A percentile compares a stretch with the other conserved stretches of the same genome.
Evolutionary conservation across 2,113 vertebrate species (phyloP).

Genomic region (Zosterops borbonicus): DNA sequence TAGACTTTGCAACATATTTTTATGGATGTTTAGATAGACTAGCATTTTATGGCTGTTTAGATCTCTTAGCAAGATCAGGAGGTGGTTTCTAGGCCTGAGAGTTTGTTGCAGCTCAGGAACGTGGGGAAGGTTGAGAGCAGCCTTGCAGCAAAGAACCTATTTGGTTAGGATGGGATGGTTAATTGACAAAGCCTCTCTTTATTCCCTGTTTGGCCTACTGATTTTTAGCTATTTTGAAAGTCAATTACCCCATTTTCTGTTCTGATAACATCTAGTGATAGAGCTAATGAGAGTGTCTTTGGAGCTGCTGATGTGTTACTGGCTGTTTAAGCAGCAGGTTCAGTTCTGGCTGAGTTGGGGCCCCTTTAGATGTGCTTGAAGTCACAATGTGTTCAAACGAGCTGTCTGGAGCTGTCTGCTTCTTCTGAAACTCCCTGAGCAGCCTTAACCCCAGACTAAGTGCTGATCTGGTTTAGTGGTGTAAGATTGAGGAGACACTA

Average conservation of each 20-base stretch:
- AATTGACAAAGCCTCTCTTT: background rate
- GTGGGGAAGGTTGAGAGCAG: background rate
- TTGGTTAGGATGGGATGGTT: background rate
- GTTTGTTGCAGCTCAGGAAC: background rate
- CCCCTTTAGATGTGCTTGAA: background rate
- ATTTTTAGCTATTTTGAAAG: conserved; percentile 6
- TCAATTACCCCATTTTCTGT: background rate
- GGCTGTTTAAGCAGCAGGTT: background rate
- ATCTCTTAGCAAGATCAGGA: background rate
- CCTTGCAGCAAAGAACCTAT: background rate
- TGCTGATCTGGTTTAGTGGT: background rate
- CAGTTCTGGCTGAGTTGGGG: background rate
- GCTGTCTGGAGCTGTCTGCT: background rate
- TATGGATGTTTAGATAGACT: background rate
- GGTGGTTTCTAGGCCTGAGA: background rate
- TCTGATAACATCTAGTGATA: background rate
- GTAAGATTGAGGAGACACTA: background rate
- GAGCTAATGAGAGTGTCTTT: background rate
- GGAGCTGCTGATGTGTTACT: background rate
- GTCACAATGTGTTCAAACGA: background rate
- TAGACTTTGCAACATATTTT: background rate
- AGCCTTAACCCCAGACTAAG: background rate
- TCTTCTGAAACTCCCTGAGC: background rate
- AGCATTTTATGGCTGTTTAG: background rate
- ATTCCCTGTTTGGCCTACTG: background rate